Evolutionary conservation across 2,888 invertebrate genomes (phyloP).

Genomic region (Eubasilissa splendida): DNA sequence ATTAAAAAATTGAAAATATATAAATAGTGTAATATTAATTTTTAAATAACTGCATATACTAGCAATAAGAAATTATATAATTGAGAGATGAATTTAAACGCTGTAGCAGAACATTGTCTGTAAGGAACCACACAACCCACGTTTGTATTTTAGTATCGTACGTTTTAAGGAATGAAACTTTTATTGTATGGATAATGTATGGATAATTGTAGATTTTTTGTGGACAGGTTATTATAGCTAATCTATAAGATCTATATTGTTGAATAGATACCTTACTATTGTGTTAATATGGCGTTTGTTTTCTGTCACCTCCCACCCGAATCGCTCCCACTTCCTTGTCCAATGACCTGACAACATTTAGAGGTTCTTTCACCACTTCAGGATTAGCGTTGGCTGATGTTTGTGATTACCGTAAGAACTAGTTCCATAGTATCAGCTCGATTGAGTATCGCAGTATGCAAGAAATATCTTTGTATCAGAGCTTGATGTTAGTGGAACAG

Average conservation of each 20-base stretch:
- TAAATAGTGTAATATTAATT: conserved; percentile 49
- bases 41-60: conserved; percentile 50
- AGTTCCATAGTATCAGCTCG: too few species aligned
- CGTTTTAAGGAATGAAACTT: not conserved
- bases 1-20: conserved; percentile 45
- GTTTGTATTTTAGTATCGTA: conserved; percentile 54
- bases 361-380: too few species aligned
- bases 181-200: conserved; percentile 18
- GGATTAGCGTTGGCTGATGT: too few species aligned
- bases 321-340: not conserved
- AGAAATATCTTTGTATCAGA: too few species aligned
- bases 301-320: conserved; percentile 22
- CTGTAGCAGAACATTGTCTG: conserved; percentile 52
- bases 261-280: conserved; percentile 72
- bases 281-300: conserved; percentile 58
- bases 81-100: conserved; percentile 53
- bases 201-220: conserved; percentile 61
- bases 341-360: not conserved
- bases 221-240: conserved; percentile 70
- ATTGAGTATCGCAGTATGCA: too few species aligned
- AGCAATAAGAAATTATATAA: conserved; percentile 52
- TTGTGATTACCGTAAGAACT: too few species aligned
- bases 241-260: conserved; percentile 69
- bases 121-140: conserved; percentile 50
- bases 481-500: too few species aligned